Evolutionary conservation across 2,888 invertebrate genomes (phyloP).

Genomic region (Ganaspis brasiliensis): DNA sequence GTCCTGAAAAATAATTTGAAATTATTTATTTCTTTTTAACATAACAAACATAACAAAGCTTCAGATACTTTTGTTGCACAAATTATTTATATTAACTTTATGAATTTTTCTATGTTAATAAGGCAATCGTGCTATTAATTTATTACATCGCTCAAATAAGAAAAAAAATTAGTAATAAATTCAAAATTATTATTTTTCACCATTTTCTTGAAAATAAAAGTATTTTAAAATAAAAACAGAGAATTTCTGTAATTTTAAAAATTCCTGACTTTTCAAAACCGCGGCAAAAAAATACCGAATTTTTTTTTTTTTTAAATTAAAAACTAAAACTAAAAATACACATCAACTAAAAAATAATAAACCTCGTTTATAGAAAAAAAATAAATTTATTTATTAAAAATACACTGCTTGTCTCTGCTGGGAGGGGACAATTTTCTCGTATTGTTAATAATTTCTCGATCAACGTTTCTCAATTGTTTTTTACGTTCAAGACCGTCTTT

Average conservation of each 20-base stretch:
- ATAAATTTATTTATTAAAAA: not conserved
- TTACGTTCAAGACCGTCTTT: conserved; percentile 36
- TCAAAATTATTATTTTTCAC: too few relatives aligned
- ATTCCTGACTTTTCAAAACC: not conserved
- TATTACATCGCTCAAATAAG: not conserved
- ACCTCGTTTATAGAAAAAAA: not conserved
- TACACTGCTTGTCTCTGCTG: conserved; percentile 52
- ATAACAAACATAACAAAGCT: not conserved
- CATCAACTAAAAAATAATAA: not conserved
- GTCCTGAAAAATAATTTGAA: conserved; percentile 18
- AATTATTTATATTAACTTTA: not conserved
- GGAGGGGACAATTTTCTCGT: conserved; percentile 54
- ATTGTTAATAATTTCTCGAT: conserved; percentile 61
- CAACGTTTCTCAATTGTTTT: conserved; percentile 56
- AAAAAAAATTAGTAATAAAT: too few relatives aligned
- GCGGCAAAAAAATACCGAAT: too few relatives aligned
- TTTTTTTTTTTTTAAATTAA: too few relatives aligned
- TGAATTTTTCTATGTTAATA: not conserved
- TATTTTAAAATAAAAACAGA: not conserved
- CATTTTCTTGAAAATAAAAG: not conserved
- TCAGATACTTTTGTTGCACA: not conserved
- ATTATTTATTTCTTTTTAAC: conserved; percentile 45
- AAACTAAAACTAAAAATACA: not conserved
- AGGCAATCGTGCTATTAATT: conserved; percentile 47
- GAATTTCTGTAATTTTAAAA: not conserved